Percentiles rank a stretch among this genome's conserved stretches.
phyloP scores from a whole-genome alignment of 2,113 vertebrate species.

The Lipophrys pholis region DNA sequence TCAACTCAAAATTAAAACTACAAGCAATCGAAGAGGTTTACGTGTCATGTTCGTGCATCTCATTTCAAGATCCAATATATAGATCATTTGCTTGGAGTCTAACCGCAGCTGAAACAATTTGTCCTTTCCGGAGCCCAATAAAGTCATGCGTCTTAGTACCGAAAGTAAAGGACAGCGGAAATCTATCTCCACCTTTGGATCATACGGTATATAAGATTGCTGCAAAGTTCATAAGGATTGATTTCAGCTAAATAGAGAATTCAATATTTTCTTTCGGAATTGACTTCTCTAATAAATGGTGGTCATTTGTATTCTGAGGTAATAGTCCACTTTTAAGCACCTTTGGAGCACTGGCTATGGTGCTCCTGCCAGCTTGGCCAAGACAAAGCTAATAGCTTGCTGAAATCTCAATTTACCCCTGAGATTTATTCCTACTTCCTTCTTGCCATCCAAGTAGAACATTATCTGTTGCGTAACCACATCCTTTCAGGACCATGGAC shows the following conservation, averaged over 20 bases:
- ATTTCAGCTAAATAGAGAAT: not conserved
- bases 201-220: not conserved
- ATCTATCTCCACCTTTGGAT: not conserved
- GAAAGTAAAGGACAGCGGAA: not conserved
- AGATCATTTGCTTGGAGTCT: not conserved
- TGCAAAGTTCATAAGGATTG: not conserved
- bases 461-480: constrained; percentile 67
- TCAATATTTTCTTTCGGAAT: constrained; percentile 21
- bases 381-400: constrained; percentile 63
- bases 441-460: constrained; percentile 54
- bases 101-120: too few relatives aligned
- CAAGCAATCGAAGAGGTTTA: not conserved
- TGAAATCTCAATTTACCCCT: constrained; percentile 63
- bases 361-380: constrained; percentile 58
- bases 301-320: constrained; percentile 35
- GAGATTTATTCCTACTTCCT: constrained; percentile 67
- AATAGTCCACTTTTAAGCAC: constrained; percentile 41
- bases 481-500: constrained; percentile 71
- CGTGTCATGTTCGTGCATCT: constrained; percentile 2
- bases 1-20: constrained; percentile 34
- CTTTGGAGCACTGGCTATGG: constrained; percentile 18
- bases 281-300: constrained; percentile 15
- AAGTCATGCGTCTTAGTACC: too few relatives aligned
- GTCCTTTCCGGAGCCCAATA: too few relatives aligned
- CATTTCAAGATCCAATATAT: not conserved